Conservation (phyloP, 2,113 vertebrate genomes). For the Dromaius novaehollandiae region DNA sequence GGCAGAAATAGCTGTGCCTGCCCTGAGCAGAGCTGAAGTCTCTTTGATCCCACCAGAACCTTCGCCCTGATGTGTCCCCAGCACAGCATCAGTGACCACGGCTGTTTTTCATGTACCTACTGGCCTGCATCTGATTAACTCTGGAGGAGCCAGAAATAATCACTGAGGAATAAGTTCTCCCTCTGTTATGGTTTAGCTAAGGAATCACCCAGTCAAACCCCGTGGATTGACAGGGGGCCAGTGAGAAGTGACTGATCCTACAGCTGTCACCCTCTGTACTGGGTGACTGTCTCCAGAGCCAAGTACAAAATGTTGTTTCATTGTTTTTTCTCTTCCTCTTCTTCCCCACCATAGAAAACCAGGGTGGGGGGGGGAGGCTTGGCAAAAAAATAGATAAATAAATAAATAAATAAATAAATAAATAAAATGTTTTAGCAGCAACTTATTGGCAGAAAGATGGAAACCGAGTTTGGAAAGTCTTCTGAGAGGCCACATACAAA, state of each 20-base stretch:
- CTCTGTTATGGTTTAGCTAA: background rate
- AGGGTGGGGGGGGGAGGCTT: background rate
- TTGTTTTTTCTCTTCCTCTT: background rate
- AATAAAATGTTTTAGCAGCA: conserved; percentile 11
- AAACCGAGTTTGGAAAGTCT: background rate
- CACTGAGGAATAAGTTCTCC: background rate
- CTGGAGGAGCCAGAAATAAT: background rate
- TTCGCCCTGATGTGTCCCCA: background rate
- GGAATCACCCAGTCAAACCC: background rate
- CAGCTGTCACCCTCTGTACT: background rate
- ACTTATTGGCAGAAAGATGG: conserved; percentile 14
- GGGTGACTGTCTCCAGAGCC: background rate
- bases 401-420: background rate
- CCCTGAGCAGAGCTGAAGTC: background rate
- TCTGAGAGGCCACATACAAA: background rate
- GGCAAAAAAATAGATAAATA: background rate
- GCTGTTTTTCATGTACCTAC: background rate
- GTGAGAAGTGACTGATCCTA: background rate
- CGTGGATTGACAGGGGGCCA: background rate
- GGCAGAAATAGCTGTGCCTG: background rate
- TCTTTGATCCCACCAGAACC: background rate
- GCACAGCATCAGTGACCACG: background rate
- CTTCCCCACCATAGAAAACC: background rate
- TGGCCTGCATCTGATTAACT: background rate
- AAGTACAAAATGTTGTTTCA: background rate